Evolutionary conservation across 2,888 invertebrate genomes (phyloP).

Genomic region (Lithosia quadra): DNA sequence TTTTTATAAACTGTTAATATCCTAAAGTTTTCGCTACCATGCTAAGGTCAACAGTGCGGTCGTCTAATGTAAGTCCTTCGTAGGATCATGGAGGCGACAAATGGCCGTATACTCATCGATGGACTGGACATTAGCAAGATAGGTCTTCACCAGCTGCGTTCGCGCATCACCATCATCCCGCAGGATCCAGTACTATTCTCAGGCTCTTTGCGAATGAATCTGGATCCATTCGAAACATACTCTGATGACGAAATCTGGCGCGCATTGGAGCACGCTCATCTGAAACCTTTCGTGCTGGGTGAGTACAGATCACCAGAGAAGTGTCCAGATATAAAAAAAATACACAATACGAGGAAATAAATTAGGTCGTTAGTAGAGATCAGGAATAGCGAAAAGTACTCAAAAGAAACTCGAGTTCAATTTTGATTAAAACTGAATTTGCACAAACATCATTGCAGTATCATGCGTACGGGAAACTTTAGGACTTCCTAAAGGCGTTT

Average conservation of each 20-base stretch:
- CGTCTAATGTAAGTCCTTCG: neutral
- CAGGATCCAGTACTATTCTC: conserved; percentile 98
- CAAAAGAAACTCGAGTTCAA: too few species aligned
- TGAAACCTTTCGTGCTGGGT: conserved; percentile 93
- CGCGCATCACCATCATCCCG: conserved; percentile 94
- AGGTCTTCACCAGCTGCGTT: conserved; percentile 94
- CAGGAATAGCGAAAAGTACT: too few species aligned
- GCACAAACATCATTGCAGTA: too few species aligned
- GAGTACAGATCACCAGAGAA: conserved; percentile 25
- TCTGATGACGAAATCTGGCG: conserved; percentile 95
- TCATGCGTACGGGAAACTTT: too few species aligned
- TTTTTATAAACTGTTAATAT: neutral
- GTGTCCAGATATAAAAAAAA: too few species aligned
- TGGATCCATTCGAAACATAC: conserved; percentile 95
- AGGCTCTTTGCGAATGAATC: conserved; percentile 95
- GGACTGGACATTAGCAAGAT: conserved; percentile 92
- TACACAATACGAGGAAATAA: neutral
- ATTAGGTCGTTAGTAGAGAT: too few species aligned
- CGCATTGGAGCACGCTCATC: conserved; percentile 95
- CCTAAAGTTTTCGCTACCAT: neutral
- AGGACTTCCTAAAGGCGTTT: too few species aligned
- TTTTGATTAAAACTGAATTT: too few species aligned
- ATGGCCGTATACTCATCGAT: conserved; percentile 94
- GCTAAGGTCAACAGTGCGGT: neutral
- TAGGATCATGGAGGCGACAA: conserved; percentile 90